These are phyloP conservation scores for Platygyra sinensis DNA, from an alignment of 64 coral and sea anemone genomes.

Conservation along the genomic window DNA sequence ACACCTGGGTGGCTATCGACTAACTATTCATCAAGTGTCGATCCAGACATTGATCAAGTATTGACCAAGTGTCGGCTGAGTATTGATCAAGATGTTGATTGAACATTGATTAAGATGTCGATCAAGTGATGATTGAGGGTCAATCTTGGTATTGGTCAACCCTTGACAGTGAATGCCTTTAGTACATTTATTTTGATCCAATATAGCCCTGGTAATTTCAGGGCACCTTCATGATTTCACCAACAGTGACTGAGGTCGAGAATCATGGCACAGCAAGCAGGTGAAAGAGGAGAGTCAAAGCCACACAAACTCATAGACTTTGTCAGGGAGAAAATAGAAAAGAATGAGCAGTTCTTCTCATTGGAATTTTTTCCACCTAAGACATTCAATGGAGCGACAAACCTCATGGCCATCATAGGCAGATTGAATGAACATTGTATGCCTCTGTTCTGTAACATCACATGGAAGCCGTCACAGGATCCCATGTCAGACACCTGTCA, in stretches of 20 bases:
- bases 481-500: slow-evolving; percentile 54
- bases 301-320: slow-evolving; percentile 6
- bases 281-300: background rate
- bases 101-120: too few species aligned
- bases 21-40: too few species aligned
- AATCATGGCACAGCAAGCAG: slow-evolving; percentile 6
- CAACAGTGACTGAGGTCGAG: background rate
- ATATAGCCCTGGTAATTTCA: background rate
- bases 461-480: slow-evolving; percentile 75
- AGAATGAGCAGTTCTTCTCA: slow-evolving; percentile 89
- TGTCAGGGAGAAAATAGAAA: slow-evolving; percentile 66
- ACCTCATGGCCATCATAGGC: slow-evolving; percentile 77
- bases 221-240: too few species aligned
- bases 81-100: too few species aligned
- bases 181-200: too few species aligned
- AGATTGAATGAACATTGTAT: slow-evolving; percentile 73
- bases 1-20: too few species aligned
- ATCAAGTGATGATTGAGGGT: too few species aligned
- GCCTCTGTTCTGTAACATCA: slow-evolving; percentile 88
- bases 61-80: too few species aligned
- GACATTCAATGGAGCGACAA: slow-evolving; percentile 92
- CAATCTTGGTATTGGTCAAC: too few species aligned
- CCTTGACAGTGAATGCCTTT: too few species aligned
- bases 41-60: too few species aligned
- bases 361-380: slow-evolving; percentile 96